Percentiles rank a stretch among this genome's conserved stretches.
These are phyloP conservation scores for Peromyscus maniculatus DNA, from an alignment of 2,113 vertebrate species.

Conservation along the genomic window DNA sequence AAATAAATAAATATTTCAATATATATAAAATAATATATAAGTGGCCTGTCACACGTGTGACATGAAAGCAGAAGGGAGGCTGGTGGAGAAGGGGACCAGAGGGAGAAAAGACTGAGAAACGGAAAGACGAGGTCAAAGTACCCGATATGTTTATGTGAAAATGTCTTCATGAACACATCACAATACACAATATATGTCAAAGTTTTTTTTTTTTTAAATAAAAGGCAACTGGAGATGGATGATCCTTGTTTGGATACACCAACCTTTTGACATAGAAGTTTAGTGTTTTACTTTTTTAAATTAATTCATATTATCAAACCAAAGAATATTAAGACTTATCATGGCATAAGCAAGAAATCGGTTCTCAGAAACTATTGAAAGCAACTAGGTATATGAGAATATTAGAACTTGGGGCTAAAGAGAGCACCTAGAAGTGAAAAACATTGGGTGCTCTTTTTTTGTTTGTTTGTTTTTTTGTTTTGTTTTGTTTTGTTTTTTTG, in stretches of 20 bases:
- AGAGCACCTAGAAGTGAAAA: not conserved
- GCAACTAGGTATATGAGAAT: not conserved
- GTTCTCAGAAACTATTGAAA: conserved; percentile 43
- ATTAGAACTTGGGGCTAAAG: not conserved
- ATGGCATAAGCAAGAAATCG: not conserved
- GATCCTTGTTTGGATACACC: not conserved
- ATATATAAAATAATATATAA: not conserved
- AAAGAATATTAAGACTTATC: not conserved
- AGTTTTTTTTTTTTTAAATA: not conserved
- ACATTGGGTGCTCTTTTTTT: not conserved
- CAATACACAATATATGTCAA: not conserved
- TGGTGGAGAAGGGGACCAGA: not conserved
- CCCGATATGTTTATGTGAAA: not conserved
- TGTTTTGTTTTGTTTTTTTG: too few species aligned
- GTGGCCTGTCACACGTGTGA: not conserved
- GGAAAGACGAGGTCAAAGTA: not conserved
- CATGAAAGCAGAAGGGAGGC: not conserved
- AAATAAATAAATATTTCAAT: too few species aligned
- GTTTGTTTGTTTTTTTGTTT: too few species aligned
- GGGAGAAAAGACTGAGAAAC: not conserved
- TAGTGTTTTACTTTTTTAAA: conserved; percentile 26
- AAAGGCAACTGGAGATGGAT: not conserved
- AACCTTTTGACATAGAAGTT: not conserved
- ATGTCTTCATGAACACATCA: not conserved
- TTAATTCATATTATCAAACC: conserved; percentile 46